phyloP scores from a whole-genome alignment of 2,113 vertebrate species.

The Zosterops pallidus region DNA sequence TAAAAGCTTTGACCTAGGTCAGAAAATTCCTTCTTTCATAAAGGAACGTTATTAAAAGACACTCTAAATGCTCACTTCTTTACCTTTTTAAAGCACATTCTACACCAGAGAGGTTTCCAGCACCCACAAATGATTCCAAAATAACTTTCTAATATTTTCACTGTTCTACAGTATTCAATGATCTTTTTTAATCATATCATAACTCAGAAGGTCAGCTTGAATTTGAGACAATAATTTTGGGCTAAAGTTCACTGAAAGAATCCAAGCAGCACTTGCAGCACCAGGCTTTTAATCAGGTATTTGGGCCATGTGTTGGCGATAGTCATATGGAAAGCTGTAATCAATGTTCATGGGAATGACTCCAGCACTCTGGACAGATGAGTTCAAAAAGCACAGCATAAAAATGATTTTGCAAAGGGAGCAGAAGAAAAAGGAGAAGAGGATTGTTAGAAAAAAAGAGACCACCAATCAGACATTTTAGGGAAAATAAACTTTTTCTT shows the following conservation, averaged over 20 bases:
- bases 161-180: background rate
- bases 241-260: background rate
- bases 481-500: background rate
- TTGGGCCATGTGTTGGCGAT: background rate
- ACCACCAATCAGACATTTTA: background rate
- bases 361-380: background rate
- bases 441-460: background rate
- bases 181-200: background rate
- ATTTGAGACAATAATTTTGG: background rate
- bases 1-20: conserved; percentile 64
- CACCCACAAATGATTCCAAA: background rate
- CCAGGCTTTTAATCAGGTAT: background rate
- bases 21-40: conserved; percentile 21
- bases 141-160: background rate
- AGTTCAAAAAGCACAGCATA: background rate
- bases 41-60: background rate
- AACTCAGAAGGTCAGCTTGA: background rate
- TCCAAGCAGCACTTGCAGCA: background rate
- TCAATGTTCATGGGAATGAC: background rate
- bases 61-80: background rate
- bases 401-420: background rate
- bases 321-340: background rate
- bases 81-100: background rate
- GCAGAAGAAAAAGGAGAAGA: background rate
- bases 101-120: background rate